Percentiles rank a stretch among this genome's conserved stretches.
Conservation (phyloP, 2,797 vertebrate genomes). For the Melopsittacus undulatus region DNA sequence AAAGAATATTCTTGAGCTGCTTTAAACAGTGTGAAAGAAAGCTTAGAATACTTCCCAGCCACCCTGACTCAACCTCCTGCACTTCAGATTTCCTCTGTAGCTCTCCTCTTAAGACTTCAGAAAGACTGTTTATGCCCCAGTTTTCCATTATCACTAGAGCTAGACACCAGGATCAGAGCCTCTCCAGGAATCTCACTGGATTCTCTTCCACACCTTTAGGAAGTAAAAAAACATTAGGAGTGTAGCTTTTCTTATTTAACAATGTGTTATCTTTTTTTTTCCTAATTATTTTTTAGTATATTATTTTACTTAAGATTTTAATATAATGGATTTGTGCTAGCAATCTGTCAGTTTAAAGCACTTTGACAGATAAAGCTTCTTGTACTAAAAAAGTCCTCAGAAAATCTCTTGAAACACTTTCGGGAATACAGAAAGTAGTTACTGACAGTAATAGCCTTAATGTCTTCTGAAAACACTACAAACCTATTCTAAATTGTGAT, state of each 20-base stretch:
- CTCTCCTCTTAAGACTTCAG: background rate
- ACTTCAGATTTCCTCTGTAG: background rate
- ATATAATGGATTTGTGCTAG: constrained; percentile 44
- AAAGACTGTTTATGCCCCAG: background rate
- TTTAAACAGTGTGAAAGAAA: background rate
- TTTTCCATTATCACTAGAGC: background rate
- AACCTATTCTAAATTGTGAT: constrained; percentile 9
- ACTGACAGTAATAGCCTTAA: constrained; percentile 46
- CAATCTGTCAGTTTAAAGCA: constrained; percentile 47
- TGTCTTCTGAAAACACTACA: constrained; percentile 24
- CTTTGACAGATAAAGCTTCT: constrained; percentile 59
- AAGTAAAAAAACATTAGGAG: background rate
- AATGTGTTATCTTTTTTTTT: background rate
- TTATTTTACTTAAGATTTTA: constrained; percentile 7
- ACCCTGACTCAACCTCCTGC: background rate
- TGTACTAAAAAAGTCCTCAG: constrained; percentile 57
- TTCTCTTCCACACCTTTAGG: background rate
- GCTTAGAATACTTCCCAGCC: background rate
- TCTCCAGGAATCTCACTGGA: background rate
- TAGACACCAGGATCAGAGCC: background rate
- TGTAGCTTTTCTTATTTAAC: background rate
- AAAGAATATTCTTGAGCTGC: background rate
- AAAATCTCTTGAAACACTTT: constrained; percentile 45
- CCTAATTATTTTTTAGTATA: constrained; percentile 34
- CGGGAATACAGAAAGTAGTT: constrained; percentile 33